A percentile compares a stretch with the other conserved stretches of the same genome.
Conservation (phyloP, 1,140 invertebrate genomes). For the Microplitis mediator region DNA sequence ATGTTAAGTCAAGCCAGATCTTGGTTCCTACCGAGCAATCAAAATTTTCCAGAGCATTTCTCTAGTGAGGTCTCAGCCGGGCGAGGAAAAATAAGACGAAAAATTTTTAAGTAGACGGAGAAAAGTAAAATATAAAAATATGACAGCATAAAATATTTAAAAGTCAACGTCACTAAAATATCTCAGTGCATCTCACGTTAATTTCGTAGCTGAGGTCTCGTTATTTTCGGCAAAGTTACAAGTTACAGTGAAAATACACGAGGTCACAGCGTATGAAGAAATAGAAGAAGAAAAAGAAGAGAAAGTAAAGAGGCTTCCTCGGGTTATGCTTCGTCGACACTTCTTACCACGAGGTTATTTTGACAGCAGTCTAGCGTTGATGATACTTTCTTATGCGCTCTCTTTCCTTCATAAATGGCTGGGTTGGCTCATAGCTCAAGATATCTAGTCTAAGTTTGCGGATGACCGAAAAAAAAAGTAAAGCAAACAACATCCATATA, state of each 20-base stretch:
- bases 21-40: neutral
- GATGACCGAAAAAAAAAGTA: too few relatives aligned
- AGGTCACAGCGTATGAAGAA: neutral
- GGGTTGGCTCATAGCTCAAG: too few relatives aligned
- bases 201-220: conserved; percentile 19
- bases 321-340: too few relatives aligned
- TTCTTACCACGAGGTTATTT: too few relatives aligned
- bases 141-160: neutral
- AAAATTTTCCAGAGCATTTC: conserved; percentile 7
- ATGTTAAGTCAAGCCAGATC: neutral
- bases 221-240: conserved; percentile 25
- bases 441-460: too few relatives aligned
- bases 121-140: neutral
- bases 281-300: neutral
- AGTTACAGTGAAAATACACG: neutral
- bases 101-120: neutral
- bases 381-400: too few relatives aligned
- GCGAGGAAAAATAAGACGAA: neutral
- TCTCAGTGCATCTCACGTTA: conserved; percentile 24
- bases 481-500: too few relatives aligned
- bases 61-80: neutral
- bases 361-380: too few relatives aligned
- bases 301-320: neutral
- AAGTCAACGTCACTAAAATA: conserved; percentile 3
- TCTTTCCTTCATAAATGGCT: too few relatives aligned